phyloP scores from a whole-genome alignment of 2,888 invertebrate genomes.

The Stenchaetothrips biformis region DNA sequence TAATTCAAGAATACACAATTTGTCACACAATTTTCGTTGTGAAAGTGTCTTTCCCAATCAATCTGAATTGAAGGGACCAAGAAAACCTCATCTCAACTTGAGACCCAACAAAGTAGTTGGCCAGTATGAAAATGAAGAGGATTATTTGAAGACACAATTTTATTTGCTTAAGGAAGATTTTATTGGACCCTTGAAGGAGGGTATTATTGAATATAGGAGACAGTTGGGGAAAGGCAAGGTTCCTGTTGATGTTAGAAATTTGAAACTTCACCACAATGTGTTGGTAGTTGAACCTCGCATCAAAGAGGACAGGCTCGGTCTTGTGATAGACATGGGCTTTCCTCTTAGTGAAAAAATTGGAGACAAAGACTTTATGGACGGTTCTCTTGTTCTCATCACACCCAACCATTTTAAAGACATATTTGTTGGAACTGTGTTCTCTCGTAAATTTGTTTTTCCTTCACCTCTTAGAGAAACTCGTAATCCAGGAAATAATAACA shows the following conservation, averaged over 20 bases:
- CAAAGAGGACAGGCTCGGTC: not conserved
- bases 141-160: conserved; percentile 75
- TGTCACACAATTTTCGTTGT: not conserved
- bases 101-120: conserved; percentile 58
- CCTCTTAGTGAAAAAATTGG: conserved; percentile 15
- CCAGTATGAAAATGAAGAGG: conserved; percentile 58
- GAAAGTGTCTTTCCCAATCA: not conserved
- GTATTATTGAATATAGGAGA: conserved; percentile 41
- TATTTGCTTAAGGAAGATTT: conserved; percentile 75
- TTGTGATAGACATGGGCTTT: not conserved
- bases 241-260: not conserved
- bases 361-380: not conserved
- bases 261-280: not conserved
- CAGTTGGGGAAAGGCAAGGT: not conserved
- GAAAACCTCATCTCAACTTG: not conserved
- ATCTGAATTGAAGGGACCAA: not conserved
- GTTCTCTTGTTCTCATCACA: not conserved
- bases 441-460: not conserved
- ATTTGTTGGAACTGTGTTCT: not conserved
- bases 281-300: not conserved
- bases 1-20: not conserved
- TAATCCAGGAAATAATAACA: not conserved
- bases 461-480: not conserved
- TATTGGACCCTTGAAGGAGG: conserved; percentile 64
- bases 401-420: conserved; percentile 4